phyloP scores from a whole-genome alignment of 2,888 invertebrate species.

The Acleris emargana region DNA sequence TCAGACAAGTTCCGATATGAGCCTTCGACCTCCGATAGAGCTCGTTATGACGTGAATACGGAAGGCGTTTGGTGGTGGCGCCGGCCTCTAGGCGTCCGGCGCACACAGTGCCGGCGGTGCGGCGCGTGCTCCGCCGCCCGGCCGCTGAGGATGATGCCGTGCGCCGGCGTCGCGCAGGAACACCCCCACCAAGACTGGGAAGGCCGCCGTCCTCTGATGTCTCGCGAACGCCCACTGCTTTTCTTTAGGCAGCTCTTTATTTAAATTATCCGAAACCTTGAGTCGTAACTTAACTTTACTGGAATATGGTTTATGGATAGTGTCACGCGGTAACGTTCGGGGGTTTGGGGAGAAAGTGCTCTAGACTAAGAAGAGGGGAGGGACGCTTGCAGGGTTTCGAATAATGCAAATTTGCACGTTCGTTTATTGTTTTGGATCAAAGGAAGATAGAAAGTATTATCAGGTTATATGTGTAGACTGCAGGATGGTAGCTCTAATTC shows the following conservation, averaged over 20 bases:
- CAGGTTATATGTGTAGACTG: slow-evolving; percentile 11
- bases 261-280: slow-evolving; percentile 38
- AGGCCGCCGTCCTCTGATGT: slow-evolving; percentile 54
- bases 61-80: slow-evolving; percentile 67
- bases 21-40: slow-evolving; percentile 57
- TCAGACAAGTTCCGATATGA: slow-evolving; percentile 38
- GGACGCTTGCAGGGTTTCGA: slow-evolving; percentile 33
- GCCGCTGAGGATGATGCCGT: slow-evolving; percentile 66
- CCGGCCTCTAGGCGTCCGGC: slow-evolving; percentile 60
- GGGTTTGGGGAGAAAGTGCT: slow-evolving; percentile 13
- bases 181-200: slow-evolving; percentile 38
- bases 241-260: slow-evolving; percentile 72
- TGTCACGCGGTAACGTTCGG: slow-evolving; percentile 28
- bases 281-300: slow-evolving; percentile 16
- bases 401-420: slow-evolving; percentile 22
- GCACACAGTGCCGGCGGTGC: slow-evolving; percentile 63
- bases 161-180: slow-evolving; percentile 55
- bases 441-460: slow-evolving; percentile 7
- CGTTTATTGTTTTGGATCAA: slow-evolving; percentile 8
- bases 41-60: slow-evolving; percentile 52
- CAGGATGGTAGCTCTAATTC: slow-evolving; percentile 17
- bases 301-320: slow-evolving; percentile 25
- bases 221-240: slow-evolving; percentile 70
- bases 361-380: slow-evolving; percentile 17
- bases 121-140: slow-evolving; percentile 67